Percentiles rank a stretch among this genome's conserved stretches.
Evolutionary conservation across 2,888 invertebrate genomes (phyloP).

Genomic region (Epsilonema sp.): DNA sequence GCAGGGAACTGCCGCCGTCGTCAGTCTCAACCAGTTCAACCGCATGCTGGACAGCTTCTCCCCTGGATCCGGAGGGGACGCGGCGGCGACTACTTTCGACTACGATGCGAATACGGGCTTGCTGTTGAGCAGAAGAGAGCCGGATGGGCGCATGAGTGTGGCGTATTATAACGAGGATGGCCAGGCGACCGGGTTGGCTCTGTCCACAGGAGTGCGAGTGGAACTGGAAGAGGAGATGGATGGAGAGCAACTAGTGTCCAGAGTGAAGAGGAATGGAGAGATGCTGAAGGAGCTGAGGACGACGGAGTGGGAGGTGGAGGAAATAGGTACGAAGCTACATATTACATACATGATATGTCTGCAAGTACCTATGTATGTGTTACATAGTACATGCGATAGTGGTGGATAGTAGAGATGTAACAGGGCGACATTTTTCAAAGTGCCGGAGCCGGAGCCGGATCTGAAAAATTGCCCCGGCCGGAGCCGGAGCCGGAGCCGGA

Average conservation of each 20-base stretch:
- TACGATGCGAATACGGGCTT: slow-evolving; percentile 11
- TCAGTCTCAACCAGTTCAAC: too few species aligned
- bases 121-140: slow-evolving; percentile 40
- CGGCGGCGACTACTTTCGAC: slow-evolving; percentile 4
- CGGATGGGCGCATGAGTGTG: slow-evolving; percentile 65
- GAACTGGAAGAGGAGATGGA: not conserved
- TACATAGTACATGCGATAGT: too few species aligned
- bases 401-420: too few species aligned
- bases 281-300: too few species aligned
- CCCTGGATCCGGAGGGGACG: slow-evolving; percentile 3
- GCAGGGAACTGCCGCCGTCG: too few species aligned
- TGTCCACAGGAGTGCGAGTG: not conserved
- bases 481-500: too few species aligned
- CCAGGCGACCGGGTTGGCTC: slow-evolving; percentile 17
- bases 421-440: too few species aligned
- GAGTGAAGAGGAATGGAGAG: not conserved
- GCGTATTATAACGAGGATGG: slow-evolving; percentile 79
- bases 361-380: too few species aligned
- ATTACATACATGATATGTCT: too few species aligned
- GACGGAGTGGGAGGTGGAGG: not conserved
- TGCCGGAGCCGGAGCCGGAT: too few species aligned
- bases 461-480: too few species aligned
- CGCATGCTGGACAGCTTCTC: slow-evolving; percentile 18
- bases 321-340: not conserved
- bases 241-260: not conserved